Base-by-base conservation (phyloP, 2,888 invertebrate genomes). In the Automeris io region DNA sequence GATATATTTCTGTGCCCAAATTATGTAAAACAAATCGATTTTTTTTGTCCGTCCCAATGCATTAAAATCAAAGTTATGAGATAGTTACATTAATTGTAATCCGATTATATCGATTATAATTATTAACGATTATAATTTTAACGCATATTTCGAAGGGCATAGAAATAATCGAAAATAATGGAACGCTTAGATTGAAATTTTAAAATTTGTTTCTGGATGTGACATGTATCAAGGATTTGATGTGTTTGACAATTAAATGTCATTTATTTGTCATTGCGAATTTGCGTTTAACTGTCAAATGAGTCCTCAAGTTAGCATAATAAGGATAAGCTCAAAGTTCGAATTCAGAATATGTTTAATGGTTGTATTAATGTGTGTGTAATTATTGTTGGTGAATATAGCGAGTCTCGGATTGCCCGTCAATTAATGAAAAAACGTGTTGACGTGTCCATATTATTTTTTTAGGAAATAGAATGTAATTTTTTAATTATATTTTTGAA, bases 391-490 rank as follows among this genome's bases (percentile, higher is more conserved):
- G 69, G 57, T 46, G 43, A 48, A 37, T 42, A 49, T 50, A 47
- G 57, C 57, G 65, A 58, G 54, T 44, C 45, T 55, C 52, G 75
- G 70, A 59, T 65, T 73, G 70, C 66, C 77, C 73, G 85, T 85
- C 85, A 83, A 85, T 83, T 85, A 83, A 62, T 47, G 61, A 64
- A 66, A 41, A 41, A 43, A 60, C 64, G 54, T 52, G 68, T 74
- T 72, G 64, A 74, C 68, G 73, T 72, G 81, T 79, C 81, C 80
- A 80, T 74, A 70, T 77, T 78, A 76, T 69, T 78, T 73, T 71
- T 72, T 70, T 71, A 74, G 70, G 67, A 70, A 57, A 56, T 65
- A 59, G 58, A 61, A 68, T 7, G 6, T 65, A 70, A 72, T 73
- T 70, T 70, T 71, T 70, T 73, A 64, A 69, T 61, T 75, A 75